phyloP scores from a whole-genome alignment of 2,888 invertebrate genomes.

The Podabrus alpinus region DNA sequence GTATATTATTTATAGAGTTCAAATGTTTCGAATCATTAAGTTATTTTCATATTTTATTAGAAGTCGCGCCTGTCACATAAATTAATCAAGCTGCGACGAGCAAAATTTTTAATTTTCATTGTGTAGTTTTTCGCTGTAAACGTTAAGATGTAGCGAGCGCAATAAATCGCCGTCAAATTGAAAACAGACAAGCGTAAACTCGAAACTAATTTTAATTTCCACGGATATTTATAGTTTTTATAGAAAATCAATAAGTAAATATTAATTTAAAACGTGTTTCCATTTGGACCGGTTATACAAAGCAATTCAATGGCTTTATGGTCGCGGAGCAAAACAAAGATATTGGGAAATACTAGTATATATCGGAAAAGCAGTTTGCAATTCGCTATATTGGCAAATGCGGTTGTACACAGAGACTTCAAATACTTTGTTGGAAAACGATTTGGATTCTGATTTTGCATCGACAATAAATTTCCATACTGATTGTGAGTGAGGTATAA shows the following conservation, averaged over 20 bases:
- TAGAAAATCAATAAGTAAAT: slow-evolving; percentile 1
- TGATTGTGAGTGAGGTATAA: neutral
- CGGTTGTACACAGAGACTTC: neutral
- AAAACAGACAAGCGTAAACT: neutral
- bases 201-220: neutral
- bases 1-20: neutral
- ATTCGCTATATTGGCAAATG: slow-evolving; percentile 9
- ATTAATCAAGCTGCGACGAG: neutral
- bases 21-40: neutral
- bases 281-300: neutral
- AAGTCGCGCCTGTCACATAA: neutral
- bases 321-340: neutral
- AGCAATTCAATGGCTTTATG: neutral
- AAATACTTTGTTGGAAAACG: neutral
- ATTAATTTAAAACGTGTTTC: slow-evolving; percentile 4
- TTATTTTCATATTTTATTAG: neutral
- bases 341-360: slow-evolving; percentile 11
- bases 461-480: slow-evolving; percentile 4
- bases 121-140: neutral
- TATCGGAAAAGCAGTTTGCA: slow-evolving; percentile 12
- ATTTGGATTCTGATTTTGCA: neutral
- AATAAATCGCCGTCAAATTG: neutral
- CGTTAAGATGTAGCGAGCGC: neutral
- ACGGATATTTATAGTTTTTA: neutral
- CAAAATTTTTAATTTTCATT: neutral